Conservation (phyloP, 2,797 vertebrate genomes). For the Paramormyrops hopkinsi region DNA sequence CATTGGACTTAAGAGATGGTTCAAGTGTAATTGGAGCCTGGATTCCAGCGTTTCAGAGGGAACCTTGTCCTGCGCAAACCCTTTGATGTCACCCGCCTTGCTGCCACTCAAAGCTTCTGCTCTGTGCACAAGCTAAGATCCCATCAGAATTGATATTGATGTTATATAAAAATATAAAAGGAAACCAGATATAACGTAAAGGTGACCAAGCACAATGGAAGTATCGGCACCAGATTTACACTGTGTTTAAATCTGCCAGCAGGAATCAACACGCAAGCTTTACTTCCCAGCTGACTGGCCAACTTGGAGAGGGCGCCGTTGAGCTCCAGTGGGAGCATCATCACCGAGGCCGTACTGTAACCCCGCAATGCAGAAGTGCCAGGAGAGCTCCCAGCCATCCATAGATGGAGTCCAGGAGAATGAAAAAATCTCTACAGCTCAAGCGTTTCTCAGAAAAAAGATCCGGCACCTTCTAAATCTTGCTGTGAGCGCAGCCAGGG, state of each 20-base stretch:
- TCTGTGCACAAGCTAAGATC: neutral
- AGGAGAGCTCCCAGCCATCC: neutral
- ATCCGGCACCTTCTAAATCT: constrained; percentile 57
- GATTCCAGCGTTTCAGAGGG: neutral
- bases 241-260: neutral
- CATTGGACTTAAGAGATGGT: neutral
- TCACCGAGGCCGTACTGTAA: neutral
- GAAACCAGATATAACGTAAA: neutral
- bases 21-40: neutral
- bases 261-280: neutral
- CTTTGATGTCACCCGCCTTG: neutral
- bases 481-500: constrained; percentile 58
- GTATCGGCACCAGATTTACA: neutral
- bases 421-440: neutral
- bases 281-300: neutral
- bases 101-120: neutral
- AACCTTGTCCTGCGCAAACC: neutral
- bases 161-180: neutral
- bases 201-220: neutral
- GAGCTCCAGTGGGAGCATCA: neutral
- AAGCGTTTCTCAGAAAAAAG: neutral
- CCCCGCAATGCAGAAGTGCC: neutral
- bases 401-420: neutral
- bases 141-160: neutral
- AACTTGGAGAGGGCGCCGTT: neutral